Evolutionary conservation across 2,113 vertebrate species (phyloP).

Genomic region (Cavia porcellus): DNA sequence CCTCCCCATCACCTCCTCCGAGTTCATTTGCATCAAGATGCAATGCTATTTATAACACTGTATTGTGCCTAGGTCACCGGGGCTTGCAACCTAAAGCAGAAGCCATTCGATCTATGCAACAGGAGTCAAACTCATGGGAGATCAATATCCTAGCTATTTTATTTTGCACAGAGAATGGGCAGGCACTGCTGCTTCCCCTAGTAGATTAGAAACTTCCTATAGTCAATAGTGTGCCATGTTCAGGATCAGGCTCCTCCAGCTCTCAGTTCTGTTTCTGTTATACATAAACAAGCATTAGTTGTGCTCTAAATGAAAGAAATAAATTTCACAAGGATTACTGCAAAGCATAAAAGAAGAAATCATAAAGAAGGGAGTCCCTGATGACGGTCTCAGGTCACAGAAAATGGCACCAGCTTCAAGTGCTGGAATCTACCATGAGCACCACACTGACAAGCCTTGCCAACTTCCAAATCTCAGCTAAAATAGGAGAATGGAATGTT

Average conservation of each 20-base stretch:
- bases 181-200: not conserved
- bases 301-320: not conserved
- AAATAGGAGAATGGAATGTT: not conserved
- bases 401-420: not conserved
- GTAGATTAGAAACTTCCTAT: not conserved
- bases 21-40: constrained; percentile 53
- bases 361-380: not conserved
- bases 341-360: not conserved
- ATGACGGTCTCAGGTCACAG: not conserved
- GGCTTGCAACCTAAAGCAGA: constrained; percentile 18
- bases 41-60: not conserved
- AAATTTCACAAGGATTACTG: not conserved
- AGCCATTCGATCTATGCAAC: not conserved
- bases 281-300: not conserved
- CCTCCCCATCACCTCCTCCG: not conserved
- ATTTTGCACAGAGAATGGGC: not conserved
- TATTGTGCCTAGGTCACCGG: not conserved
- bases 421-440: not conserved
- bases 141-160: not conserved
- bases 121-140: not conserved
- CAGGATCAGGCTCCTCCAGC: not conserved
- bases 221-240: not conserved
- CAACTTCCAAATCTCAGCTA: not conserved
- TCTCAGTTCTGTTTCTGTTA: not conserved
- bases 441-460: not conserved